A percentile compares a stretch with the other conserved stretches of the same genome.
These are phyloP conservation scores for Cryptotis parvus DNA, from an alignment of 2,113 vertebrate genomes.

Conservation along the genomic window DNA sequence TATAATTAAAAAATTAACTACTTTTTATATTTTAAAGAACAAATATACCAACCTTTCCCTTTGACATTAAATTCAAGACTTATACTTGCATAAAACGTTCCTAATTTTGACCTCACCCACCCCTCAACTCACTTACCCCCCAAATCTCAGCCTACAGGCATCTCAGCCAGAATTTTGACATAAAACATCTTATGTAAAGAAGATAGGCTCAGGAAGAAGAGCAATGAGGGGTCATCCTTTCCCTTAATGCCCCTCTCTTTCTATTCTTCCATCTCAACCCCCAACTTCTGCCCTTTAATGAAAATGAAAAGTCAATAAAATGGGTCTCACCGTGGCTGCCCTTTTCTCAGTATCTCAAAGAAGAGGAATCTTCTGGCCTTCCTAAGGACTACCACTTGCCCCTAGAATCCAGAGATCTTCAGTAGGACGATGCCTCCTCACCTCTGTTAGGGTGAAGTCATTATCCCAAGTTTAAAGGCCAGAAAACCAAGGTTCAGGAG, in stretches of 20 bases:
- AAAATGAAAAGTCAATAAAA: not conserved
- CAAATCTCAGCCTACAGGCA: not conserved
- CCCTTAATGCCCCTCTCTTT: not conserved
- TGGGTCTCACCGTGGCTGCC: not conserved
- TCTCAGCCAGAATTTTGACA: not conserved
- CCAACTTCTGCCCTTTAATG: not conserved
- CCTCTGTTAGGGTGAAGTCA: not conserved
- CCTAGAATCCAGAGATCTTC: not conserved
- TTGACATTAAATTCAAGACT: not conserved
- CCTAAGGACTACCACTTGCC: slow-evolving; percentile 4
- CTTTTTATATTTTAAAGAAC: not conserved
- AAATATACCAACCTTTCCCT: not conserved
- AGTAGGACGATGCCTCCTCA: not conserved
- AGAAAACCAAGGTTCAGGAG: not conserved
- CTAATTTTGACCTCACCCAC: not conserved
- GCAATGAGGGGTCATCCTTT: not conserved
- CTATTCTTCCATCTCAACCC: not conserved
- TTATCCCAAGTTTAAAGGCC: not conserved
- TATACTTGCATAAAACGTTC: not conserved
- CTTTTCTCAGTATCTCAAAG: not conserved
- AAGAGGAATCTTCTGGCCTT: not conserved
- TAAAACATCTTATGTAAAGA: not conserved
- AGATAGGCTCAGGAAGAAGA: not conserved
- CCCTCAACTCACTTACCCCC: not conserved
- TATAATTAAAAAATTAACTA: slow-evolving; percentile 9